phyloP scores from a whole-genome alignment of 1,140 invertebrate genomes.

The Lamellibrachia luymesi region DNA sequence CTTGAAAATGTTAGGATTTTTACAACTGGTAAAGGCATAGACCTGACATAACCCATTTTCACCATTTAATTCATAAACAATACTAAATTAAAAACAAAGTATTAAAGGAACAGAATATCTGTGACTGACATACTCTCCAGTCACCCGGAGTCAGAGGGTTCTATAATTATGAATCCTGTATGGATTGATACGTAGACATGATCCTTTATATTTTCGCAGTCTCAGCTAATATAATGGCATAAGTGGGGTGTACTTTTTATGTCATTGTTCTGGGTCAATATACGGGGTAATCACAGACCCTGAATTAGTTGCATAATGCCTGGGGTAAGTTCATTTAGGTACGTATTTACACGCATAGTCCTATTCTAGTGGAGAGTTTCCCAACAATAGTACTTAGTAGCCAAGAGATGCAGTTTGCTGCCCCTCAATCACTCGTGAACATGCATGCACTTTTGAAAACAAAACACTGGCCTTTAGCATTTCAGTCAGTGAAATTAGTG shows the following conservation, averaged over 20 bases:
- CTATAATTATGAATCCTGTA: no score
- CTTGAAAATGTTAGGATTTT: no score
- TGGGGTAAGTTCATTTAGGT: not conserved
- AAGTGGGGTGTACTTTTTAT: not conserved
- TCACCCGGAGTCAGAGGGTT: no score
- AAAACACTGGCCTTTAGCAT: not conserved
- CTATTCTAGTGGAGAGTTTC: not conserved
- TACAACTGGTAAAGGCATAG: no score
- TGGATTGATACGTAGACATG: no score
- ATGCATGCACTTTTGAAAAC: not conserved
- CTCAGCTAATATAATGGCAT: no score
- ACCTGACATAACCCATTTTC: no score
- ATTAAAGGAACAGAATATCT: no score
- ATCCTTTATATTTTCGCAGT: no score
- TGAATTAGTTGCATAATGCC: not conserved
- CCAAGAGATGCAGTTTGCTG: not conserved
- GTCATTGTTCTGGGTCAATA: not conserved
- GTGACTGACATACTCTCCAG: no score
- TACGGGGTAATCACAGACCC: not conserved
- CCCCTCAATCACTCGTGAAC: not conserved
- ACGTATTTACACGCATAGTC: not conserved
- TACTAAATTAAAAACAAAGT: no score
- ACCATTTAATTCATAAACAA: no score
- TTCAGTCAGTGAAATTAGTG: not conserved
- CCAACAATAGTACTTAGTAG: not conserved